Evolutionary conservation across 2,113 vertebrate species (phyloP), one percentile per base, ranked within the genome.

Genomic region (Ancistrus triradiatus): DNA sequence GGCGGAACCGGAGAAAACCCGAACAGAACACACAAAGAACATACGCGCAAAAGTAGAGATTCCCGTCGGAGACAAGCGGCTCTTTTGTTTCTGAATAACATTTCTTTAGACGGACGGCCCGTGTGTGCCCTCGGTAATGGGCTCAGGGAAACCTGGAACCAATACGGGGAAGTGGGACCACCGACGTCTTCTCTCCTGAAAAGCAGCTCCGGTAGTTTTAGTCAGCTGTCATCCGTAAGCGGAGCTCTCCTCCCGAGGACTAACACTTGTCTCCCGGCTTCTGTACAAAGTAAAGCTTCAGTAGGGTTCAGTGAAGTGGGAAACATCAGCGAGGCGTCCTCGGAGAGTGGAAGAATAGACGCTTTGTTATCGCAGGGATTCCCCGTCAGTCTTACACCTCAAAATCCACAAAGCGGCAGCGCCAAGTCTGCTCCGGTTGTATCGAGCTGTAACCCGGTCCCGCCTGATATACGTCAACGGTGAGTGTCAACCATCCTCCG

Each of bases 81-180:
- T 2, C 83, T 95, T 11, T 82, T 91, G 64, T 95, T 97, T 75
- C 87, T 97, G 43, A 95, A 78, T 43, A 97, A 95, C 60, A 97
- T 95, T 74, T 97, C 93, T 1, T 81, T 97, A 69, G 93, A 95
- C 70, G 93, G 94, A 3, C 87, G 91, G 1, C 92, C 92, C 5
- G 80, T 83, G 10, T 70, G 60, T 65, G 83, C 78, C 69, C 63
- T 80, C 3, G 76, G 56, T 65, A 72, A 82, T 19, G 86, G 69
- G 46, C 76, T 49, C 47, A 78, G 40, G 66, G 70, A 77, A 59
- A 53, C 70, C 17, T 84, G 85, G 48, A 68, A 11, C 10, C 61
- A 66, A 40, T 66, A 42, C 59, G 0, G 25, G 14, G 74, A 79
- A 68, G 63, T 50, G 28, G 57, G 59, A 35, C 28, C 65, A 2